phyloP scores from a whole-genome alignment of 2,113 vertebrate genomes.

The Tragelaphus imberbis region DNA sequence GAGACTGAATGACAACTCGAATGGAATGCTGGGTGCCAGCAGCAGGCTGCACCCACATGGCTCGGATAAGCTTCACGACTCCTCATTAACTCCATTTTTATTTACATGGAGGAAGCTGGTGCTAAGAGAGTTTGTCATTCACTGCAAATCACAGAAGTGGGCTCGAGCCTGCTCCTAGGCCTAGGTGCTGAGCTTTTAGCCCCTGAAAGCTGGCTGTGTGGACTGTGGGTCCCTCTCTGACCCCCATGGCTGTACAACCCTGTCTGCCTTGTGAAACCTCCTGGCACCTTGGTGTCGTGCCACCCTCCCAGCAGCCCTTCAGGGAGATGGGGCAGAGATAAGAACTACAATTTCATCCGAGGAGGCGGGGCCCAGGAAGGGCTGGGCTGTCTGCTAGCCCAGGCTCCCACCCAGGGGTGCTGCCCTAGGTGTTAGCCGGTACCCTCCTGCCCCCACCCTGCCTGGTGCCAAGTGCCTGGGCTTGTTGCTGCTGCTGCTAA shows the following conservation, averaged over 20 bases:
- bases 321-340: neutral
- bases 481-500: neutral
- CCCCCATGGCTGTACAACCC: rapidly evolving
- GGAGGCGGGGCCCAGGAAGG: neutral
- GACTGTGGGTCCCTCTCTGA: neutral
- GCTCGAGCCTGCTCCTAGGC: neutral
- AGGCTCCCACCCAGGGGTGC: neutral
- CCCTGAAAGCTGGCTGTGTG: neutral
- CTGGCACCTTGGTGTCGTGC: neutral
- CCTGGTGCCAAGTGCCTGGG: no score
- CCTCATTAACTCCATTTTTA: neutral
- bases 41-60: rapidly evolving
- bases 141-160: neutral
- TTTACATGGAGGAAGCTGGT: neutral
- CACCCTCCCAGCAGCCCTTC: neutral
- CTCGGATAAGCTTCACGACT: neutral
- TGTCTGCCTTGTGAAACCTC: neutral
- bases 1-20: no score
- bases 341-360: neutral
- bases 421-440: neutral
- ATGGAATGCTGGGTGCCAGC: neutral
- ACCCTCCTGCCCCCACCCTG: rapidly evolving
- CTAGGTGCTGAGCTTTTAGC: neutral
- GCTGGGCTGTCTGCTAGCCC: neutral
- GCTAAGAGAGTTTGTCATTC: neutral